Evolutionary conservation across 2,888 invertebrate species (phyloP).

Genomic region (Meteorus cinctellus): DNA sequence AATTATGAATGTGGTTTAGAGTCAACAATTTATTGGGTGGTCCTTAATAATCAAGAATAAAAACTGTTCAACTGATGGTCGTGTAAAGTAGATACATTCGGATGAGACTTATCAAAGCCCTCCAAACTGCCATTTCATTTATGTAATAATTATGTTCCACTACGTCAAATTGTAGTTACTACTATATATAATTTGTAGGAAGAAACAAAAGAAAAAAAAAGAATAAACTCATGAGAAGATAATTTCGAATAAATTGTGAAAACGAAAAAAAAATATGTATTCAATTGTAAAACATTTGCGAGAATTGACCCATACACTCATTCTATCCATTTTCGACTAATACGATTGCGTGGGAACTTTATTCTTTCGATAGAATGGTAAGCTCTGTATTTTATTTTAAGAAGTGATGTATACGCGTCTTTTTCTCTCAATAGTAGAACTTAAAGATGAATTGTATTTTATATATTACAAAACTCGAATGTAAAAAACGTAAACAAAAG

Average conservation of each 20-base stretch:
- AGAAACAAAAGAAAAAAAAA: not conserved
- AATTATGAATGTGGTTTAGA: conserved; percentile 41
- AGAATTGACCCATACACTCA: not conserved
- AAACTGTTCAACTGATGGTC: conserved; percentile 12
- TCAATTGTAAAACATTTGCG: not conserved
- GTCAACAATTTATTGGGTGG: conserved; percentile 3
- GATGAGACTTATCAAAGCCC: conserved; percentile 48
- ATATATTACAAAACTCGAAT: conserved; percentile 56
- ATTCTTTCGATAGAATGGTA: not conserved
- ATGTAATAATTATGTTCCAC: conserved; percentile 31
- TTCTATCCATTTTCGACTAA: not conserved
- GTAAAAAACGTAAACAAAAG: conserved; percentile 57
- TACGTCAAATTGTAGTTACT: conserved; percentile 1
- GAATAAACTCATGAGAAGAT: conserved; percentile 1
- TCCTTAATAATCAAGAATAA: conserved; percentile 14
- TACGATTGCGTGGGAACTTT: not conserved
- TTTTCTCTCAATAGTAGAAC: conserved; percentile 27
- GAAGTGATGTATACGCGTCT: conserved; percentile 24
- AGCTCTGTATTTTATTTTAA: conserved; percentile 18
- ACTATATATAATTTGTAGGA: conserved; percentile 15
- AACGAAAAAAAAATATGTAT: not conserved
- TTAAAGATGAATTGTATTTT: conserved; percentile 58
- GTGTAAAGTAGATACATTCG: conserved; percentile 1
- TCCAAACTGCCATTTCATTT: conserved; percentile 53
- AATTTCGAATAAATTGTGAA: conserved; percentile 18